Evolutionary conservation across 2,888 invertebrate species (phyloP), one percentile per base, ranked within the genome.

Genomic region (Diaperis boleti): DNA sequence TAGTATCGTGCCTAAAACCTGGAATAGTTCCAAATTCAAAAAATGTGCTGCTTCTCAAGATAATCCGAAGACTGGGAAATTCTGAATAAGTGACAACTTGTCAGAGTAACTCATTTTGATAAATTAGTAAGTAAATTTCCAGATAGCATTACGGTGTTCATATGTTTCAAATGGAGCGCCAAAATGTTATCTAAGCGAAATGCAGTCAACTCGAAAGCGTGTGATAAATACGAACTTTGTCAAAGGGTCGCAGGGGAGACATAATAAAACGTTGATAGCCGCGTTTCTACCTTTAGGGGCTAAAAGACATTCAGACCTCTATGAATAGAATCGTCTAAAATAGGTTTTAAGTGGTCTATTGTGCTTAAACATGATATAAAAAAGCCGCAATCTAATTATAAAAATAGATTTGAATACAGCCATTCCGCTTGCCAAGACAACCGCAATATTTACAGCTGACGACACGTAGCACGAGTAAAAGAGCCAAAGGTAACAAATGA

Each of bases 381-480:
- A 59, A 59, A 49, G 59, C 59, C 59, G 26, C 56, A 44, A 54
- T 56, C 45, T 45, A 37, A 39, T 49, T 49, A 49, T 41, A 59
- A 60, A 60, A 60, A 60, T 60, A 60, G 52, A 50, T 44, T 33
- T 31, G 50, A 50, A 60, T 52, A 42, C 49, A 37, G 10, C 49
- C 29, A 33, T 39, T 26, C 7, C 4, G 42, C 33, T 52, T 52
- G 59, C 52, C 59, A 60, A 44, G 59, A 50, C 52, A 60, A 60
- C 42, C 50, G 52, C 59, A 60, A 60, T 60, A 44, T 60, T 59
- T 52, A 52, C 59, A 50, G 31, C 50, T 49, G 50, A 59, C 59
- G 50, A 59, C 59, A 42, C 35, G 26, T n/a, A 45, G 20, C 35
- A 22, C 33, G 31, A 29, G 35, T 45, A 44, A 33, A 37, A 37